These are phyloP conservation scores for Panthera uncia DNA, from an alignment of 2,113 vertebrate genomes.

Conservation along the genomic window DNA sequence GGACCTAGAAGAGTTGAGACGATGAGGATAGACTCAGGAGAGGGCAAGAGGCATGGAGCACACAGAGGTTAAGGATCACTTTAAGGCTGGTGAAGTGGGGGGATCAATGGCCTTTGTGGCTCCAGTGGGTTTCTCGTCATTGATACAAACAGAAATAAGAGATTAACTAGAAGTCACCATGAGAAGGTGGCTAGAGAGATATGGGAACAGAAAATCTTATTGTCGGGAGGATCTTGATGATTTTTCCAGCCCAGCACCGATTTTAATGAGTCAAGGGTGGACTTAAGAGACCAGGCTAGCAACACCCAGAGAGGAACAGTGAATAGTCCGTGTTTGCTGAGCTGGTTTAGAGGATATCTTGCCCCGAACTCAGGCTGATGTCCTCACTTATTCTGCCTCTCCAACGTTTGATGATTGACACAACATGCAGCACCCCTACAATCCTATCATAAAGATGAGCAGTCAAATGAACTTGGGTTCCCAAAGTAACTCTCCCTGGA, in stretches of 20 bases:
- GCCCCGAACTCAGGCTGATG: not conserved
- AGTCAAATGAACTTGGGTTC: not conserved
- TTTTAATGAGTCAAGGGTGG: not conserved
- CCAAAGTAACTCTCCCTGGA: not conserved
- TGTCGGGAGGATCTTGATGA: not conserved
- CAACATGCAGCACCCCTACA: not conserved
- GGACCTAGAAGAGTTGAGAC: not conserved
- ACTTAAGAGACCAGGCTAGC: not conserved
- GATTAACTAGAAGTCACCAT: not conserved
- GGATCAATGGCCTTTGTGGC: not conserved
- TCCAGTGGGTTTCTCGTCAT: not conserved
- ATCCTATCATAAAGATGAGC: not conserved
- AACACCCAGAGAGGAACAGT: not conserved
- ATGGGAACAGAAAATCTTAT: not conserved
- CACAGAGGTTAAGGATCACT: not conserved
- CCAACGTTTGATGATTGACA: rapidly evolving
- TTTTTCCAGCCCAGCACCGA: not conserved
- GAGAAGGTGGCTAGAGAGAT: not conserved
- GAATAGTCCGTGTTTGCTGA: not conserved
- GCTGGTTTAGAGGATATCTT: not conserved
- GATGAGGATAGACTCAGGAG: not conserved
- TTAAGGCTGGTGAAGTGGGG: not conserved
- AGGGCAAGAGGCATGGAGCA: no score
- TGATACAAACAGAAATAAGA: not conserved
- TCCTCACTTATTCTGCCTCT: not conserved